Base-by-base conservation (phyloP, 2,888 invertebrate species). In the Arrhopalites spinosus region DNA sequence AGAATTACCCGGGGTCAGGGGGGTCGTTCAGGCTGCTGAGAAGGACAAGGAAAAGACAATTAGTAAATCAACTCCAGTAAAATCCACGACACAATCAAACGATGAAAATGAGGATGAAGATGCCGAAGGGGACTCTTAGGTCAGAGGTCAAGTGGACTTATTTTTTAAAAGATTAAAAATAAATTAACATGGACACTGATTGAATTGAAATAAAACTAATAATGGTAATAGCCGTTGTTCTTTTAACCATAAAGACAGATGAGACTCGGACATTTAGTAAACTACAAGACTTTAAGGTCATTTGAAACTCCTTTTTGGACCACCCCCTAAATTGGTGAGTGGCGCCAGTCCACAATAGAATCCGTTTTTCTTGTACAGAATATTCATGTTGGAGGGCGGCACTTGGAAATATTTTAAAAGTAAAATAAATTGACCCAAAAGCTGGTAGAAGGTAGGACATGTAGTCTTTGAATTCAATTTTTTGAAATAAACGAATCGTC, bases 131-230 rank as follows among this genome's bases (percentile, higher is more conserved):
- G n/a, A n/a, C n/a, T n/a, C n/a, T n/a, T n/a, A n/a, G n/a, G n/a
- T n/a, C n/a, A n/a, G n/a, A n/a, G n/a, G n/a, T n/a, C n/a, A n/a
- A n/a, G n/a, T n/a, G n/a, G n/a, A n/a, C n/a, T n/a, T n/a, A n/a
- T n/a, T n/a, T n/a, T n/a, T n/a, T n/a, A n/a, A n/a, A n/a, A n/a
- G n/a, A n/a, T 47, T 47, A 68, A 47, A 68, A 68, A 25, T 68
- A 68, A 25, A 68, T 45, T 2, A 68, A 27, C 68, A 68, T 47
- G 25, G 68, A 23, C 15, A 68, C 68, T 7, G 68, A 8, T 13
- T 3, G 23, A 36, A 25, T 3, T 25, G 27, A 25, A 47, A 68
- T 68, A 11, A 68, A 15, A 68, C 47, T 68, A 8, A 68, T 36
- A 0, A 68, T 13, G 5, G 47, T 45, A 23, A 68, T 47, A 1